These are phyloP conservation scores for Anolis apletophallus DNA, from an alignment of 2,797 vertebrate genomes.

Conservation along the genomic window DNA sequence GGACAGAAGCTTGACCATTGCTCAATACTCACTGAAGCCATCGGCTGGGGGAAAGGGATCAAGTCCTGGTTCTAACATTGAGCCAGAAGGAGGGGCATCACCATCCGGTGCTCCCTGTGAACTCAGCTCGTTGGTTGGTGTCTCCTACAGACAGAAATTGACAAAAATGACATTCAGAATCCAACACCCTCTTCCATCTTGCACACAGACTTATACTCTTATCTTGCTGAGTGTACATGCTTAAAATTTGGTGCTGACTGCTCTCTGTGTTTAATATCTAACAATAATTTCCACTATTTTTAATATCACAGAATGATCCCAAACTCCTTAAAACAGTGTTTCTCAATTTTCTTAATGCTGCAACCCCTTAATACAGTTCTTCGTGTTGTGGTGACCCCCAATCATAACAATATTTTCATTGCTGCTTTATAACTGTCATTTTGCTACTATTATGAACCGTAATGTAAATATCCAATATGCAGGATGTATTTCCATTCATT, in stretches of 20 bases:
- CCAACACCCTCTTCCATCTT: not conserved
- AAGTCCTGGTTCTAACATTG: conserved; percentile 42
- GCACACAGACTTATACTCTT: no score
- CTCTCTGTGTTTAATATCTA: not conserved
- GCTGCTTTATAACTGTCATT: no score
- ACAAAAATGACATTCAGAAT: not conserved
- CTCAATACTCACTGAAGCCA: conserved; percentile 57
- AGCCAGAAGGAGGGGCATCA: conserved; percentile 50
- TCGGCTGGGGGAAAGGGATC: conserved; percentile 56
- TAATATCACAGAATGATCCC: not conserved
- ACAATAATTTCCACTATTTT: not conserved
- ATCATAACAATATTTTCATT: no score
- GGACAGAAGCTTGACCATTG: not conserved
- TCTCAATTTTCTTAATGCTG: no score
- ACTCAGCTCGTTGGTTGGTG: conserved; percentile 91
- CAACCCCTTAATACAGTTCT: no score
- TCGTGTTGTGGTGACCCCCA: no score
- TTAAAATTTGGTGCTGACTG: not conserved
- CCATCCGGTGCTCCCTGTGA: conserved; percentile 78
- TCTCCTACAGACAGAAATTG: conserved; percentile 82
- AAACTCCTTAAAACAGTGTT: not conserved
- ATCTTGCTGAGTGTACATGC: no score
- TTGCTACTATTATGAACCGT: no score
- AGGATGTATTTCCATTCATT: no score
- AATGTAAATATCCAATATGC: no score